Percentiles rank a stretch among this genome's conserved stretches.
Evolutionary conservation across 1,140 invertebrate genomes (phyloP).

Genomic region (Bicyclus anynana): DNA sequence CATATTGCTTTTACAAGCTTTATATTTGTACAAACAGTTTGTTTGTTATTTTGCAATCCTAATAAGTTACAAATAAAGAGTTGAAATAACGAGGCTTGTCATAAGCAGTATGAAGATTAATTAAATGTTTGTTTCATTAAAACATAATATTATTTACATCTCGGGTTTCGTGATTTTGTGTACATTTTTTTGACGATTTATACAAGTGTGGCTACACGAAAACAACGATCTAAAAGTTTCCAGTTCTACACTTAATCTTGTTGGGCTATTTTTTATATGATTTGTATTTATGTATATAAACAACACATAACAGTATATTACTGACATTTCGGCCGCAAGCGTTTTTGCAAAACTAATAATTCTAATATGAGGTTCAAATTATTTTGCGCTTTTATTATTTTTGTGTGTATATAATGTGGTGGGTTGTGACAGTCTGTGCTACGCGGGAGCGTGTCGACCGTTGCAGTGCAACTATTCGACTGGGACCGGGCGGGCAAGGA

Average conservation of each 20-base stretch:
- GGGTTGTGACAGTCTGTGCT: slow-evolving; percentile 68
- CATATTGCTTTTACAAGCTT: slow-evolving; percentile 4
- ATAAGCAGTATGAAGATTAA: background rate
- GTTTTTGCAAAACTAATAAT: slow-evolving; percentile 5
- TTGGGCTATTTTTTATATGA: slow-evolving; percentile 1
- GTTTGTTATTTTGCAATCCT: background rate
- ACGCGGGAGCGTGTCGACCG: slow-evolving; percentile 42
- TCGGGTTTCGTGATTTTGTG: slow-evolving; percentile 6
- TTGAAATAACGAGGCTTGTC: background rate
- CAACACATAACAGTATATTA: background rate
- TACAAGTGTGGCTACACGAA: background rate
- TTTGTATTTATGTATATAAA: slow-evolving; percentile 6
- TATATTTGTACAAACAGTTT: too few relatives aligned
- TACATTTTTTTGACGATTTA: slow-evolving; percentile 2
- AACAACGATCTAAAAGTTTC: background rate
- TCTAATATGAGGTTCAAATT: slow-evolving; percentile 3
- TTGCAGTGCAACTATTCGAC: slow-evolving; percentile 79
- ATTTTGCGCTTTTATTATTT: slow-evolving; percentile 3
- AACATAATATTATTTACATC: background rate
- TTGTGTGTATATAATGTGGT: slow-evolving; percentile 30
- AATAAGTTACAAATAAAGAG: background rate
- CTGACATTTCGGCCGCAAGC: slow-evolving; percentile 9
- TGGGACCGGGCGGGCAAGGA: slow-evolving; percentile 88
- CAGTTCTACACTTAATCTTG: background rate
- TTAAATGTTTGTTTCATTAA: background rate